Percentiles rank a stretch among this genome's conserved stretches.
phyloP scores from a whole-genome alignment of 1,140 invertebrate species.

The Polypedilum pembai region DNA sequence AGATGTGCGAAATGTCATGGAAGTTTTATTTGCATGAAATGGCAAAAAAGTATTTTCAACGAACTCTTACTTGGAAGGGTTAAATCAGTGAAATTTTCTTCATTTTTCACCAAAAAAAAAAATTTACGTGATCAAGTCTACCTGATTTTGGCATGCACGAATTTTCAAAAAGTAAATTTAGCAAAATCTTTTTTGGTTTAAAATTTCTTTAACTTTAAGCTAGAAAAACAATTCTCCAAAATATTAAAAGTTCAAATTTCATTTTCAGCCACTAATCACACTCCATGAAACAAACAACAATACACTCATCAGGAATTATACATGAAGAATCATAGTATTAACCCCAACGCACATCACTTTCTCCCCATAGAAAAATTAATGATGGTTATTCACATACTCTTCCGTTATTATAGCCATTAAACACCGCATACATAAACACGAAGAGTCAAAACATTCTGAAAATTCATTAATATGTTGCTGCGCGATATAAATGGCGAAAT shows the following conservation, averaged over 20 bases:
- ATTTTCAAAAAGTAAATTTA: not conserved
- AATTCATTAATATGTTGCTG: slow-evolving; percentile 9
- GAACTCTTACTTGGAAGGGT: not conserved
- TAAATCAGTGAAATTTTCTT: not conserved
- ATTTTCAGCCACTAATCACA: no score
- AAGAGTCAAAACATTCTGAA: not conserved
- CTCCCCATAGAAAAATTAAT: not conserved
- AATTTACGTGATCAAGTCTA: not conserved
- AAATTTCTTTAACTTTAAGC: no score
- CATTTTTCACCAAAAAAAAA: not conserved
- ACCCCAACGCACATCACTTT: not conserved
- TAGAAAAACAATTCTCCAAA: no score
- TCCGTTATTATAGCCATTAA: slow-evolving; percentile 4
- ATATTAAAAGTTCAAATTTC: no score
- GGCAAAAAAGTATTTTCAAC: not conserved
- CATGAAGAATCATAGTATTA: no score
- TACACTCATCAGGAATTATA: no score
- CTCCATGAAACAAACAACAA: no score
- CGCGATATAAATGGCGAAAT: not conserved
- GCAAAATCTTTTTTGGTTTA: not conserved
- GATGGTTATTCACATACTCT: not conserved
- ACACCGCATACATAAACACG: not conserved
- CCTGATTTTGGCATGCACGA: not conserved
- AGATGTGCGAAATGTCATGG: not conserved
- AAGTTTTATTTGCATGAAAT: slow-evolving; percentile 18